Evolutionary conservation across 2,797 vertebrate genomes (phyloP).

Genomic region (Alfaro cultratus): DNA sequence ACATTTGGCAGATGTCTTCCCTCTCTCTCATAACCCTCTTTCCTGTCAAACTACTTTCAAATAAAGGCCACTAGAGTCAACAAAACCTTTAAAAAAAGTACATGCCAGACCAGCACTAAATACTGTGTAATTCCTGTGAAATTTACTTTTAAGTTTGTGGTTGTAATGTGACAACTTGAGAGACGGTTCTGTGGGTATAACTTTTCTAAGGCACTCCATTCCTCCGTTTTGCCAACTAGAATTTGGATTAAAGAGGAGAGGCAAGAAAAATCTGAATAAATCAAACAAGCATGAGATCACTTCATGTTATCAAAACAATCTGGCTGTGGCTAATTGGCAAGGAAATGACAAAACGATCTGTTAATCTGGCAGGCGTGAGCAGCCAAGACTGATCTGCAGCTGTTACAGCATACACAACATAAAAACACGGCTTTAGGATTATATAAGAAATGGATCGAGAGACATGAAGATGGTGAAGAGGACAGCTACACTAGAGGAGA

Average conservation of each 20-base stretch:
- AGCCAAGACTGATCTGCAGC: constrained; percentile 53
- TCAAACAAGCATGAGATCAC: constrained; percentile 45
- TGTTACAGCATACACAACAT: constrained; percentile 47
- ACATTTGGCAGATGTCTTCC: too few species aligned
- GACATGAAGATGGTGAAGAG: constrained; percentile 7
- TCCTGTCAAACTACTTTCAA: too few species aligned
- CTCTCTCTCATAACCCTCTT: too few species aligned
- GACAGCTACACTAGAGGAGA: constrained; percentile 24
- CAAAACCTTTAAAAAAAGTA: too few species aligned
- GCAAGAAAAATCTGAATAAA: constrained; percentile 47
- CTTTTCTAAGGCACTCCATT: not conserved
- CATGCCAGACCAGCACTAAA: not conserved
- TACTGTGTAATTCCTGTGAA: not conserved
- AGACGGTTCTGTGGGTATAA: not conserved
- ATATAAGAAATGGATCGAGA: constrained; percentile 28
- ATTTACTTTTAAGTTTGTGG: not conserved
- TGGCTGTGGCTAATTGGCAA: constrained; percentile 70
- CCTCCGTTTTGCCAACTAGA: constrained; percentile 5
- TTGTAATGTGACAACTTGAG: not conserved
- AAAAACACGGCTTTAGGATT: constrained; percentile 13
- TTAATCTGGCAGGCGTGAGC: constrained; percentile 58
- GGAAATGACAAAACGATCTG: constrained; percentile 60
- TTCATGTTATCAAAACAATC: constrained; percentile 66
- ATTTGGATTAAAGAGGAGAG: constrained; percentile 24
- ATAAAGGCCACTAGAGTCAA: too few species aligned